Percentiles rank a stretch among this genome's conserved stretches.
These are phyloP conservation scores for Phoenicopterus ruber DNA, from an alignment of 2,113 vertebrate genomes.

Conservation along the genomic window DNA sequence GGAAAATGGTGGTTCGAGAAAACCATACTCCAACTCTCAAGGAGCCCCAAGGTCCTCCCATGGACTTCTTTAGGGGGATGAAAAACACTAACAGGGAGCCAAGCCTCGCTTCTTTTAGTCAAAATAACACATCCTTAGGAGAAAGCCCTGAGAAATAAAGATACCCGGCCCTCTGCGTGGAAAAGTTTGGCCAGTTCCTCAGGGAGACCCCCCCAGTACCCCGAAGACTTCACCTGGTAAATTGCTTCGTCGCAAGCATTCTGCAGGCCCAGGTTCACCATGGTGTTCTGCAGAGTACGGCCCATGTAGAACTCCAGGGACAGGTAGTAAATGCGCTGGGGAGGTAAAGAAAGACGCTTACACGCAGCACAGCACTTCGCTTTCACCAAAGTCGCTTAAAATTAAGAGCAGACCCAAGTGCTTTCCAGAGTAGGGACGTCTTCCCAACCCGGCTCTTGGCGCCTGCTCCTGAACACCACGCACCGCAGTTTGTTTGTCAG, in stretches of 20 bases:
- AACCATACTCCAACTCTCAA: not conserved
- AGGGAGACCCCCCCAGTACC: too few species aligned
- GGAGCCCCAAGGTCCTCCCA: not conserved
- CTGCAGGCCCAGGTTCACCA: slow-evolving; percentile 89
- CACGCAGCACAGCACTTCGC: not conserved
- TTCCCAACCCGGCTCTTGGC: not conserved
- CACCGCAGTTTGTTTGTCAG: slow-evolving; percentile 32
- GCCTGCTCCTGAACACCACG: not conserved
- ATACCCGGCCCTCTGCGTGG: fast-evolving
- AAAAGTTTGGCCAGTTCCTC: not conserved
- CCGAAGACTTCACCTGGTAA: slow-evolving; percentile 78
- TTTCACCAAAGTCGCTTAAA: not conserved
- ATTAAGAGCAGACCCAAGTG: not conserved
- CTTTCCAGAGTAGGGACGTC: not conserved
- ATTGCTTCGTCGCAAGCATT: slow-evolving; percentile 86
- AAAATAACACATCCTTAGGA: not conserved
- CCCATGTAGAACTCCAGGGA: slow-evolving; percentile 94
- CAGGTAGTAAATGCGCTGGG: slow-evolving; percentile 81
- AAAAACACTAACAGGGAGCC: not conserved
- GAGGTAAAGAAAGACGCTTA: not conserved
- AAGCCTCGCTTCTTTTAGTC: not conserved
- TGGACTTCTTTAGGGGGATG: not conserved
- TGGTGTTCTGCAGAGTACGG: slow-evolving; percentile 89
- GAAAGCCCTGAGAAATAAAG: not conserved
- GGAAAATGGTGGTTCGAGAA: not conserved